Evolutionary conservation across 2,888 invertebrate species (phyloP), one percentile per base, ranked within the genome.

Genomic region (Scaptomyza polygonia): DNA sequence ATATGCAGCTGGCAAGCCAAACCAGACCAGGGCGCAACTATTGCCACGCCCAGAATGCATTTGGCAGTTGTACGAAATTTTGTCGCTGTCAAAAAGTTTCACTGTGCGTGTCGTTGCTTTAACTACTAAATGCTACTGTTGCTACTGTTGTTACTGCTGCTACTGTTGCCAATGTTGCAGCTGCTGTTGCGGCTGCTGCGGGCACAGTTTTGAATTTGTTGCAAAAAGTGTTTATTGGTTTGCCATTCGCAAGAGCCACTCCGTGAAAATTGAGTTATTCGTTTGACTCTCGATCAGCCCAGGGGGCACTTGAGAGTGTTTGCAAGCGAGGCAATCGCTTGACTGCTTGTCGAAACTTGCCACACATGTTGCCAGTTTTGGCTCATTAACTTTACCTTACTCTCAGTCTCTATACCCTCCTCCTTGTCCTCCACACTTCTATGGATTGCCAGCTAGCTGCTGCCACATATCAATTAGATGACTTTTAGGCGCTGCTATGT

Each of bases 141-240:
- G 54, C 44, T 4, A 47, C 40, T 45, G 48, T 59, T 49, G n/a
- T n/a, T n/a, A n/a, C 36, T 25, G 5, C 4, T 51, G 45, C 54
- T 32, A 40, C 14, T 40, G 40, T 27, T 61, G 54, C 44, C 6
- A 47, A 32, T 45, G 48, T 59, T 49, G n/a, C 29, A 6, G 43
- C 43, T 44, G 29, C 18, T 11, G 42, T 25, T 47, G 67, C 30
- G 29, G 39, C 58, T 44, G 61, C 47, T 48, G 64, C 25, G 77
- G 77, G 71, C 64, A 69, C 56, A 72, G 74, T 77, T 77, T 68
- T 45, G 63, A 78, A 76, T 84, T 86, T 88, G 88, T 88, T 86
- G 79, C 72, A 73, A 82, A 81, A 85, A 86, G 76, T 88, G 87
- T 86, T 88, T 84, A 88, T 84, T 86, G 84, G 88, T 86, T 77